Conservation (phyloP, 2,888 invertebrate species). For the Synanthedon myopaeformis region DNA sequence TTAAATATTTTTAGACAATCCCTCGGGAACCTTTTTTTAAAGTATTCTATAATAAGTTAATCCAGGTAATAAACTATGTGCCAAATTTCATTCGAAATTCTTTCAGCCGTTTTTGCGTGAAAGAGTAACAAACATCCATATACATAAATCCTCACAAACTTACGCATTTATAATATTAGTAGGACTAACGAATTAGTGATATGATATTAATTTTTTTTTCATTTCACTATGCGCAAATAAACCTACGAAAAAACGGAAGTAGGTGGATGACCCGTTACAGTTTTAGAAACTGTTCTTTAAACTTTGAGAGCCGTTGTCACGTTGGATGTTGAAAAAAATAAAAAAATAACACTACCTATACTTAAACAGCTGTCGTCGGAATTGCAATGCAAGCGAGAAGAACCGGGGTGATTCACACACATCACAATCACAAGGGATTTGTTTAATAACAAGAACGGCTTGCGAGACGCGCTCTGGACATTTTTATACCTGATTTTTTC, state of each 20-base stretch:
- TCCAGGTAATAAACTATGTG: too few species aligned
- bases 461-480: background rate
- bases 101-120: too few species aligned
- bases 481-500: background rate
- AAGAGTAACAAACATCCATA: too few species aligned
- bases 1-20: too few species aligned
- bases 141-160: too few species aligned
- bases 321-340: constrained; percentile 32
- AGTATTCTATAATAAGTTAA: too few species aligned
- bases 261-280: constrained; percentile 33
- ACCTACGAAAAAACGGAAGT: constrained; percentile 9
- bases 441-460: background rate
- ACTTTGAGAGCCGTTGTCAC: constrained; percentile 38
- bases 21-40: too few species aligned
- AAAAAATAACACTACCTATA: constrained; percentile 36
- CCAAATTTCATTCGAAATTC: too few species aligned
- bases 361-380: constrained; percentile 42
- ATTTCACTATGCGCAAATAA: too few species aligned
- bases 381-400: constrained; percentile 13
- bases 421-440: background rate
- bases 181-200: too few species aligned
- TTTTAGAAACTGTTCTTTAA: constrained; percentile 37
- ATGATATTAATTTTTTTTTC: too few species aligned
- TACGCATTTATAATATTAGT: too few species aligned
- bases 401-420: background rate